These are phyloP conservation scores for Chitala chitala DNA, from an alignment of 2,113 vertebrate species.

Conservation along the genomic window DNA sequence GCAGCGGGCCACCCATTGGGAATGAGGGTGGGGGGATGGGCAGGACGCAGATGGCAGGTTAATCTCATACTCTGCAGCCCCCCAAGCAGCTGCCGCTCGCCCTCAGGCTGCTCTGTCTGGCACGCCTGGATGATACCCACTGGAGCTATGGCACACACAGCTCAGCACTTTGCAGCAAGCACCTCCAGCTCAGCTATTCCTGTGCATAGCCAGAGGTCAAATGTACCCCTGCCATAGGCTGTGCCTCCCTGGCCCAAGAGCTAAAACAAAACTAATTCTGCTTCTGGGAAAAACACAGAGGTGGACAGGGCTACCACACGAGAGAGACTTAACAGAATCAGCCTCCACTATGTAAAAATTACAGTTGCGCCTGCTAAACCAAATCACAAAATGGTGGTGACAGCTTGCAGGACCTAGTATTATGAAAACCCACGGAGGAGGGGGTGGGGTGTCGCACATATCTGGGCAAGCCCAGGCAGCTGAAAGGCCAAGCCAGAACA, in stretches of 20 bases:
- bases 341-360: neutral
- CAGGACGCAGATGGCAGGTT: neutral
- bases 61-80: neutral
- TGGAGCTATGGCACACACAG: neutral
- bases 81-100: conserved; percentile 6
- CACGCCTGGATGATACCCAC: neutral
- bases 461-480: neutral
- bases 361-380: neutral
- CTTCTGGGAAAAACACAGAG: neutral
- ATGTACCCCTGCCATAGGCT: conserved; percentile 6
- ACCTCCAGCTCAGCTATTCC: conserved; percentile 26
- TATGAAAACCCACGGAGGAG: neutral
- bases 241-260: neutral
- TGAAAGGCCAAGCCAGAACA: neutral
- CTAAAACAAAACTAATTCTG: neutral
- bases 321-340: neutral
- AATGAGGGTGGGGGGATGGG: neutral
- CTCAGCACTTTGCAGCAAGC: conserved; percentile 19
- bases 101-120: neutral
- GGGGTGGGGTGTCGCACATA: conserved; percentile 6
- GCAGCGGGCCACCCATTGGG: neutral
- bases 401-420: neutral
- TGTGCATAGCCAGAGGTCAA: neutral
- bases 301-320: neutral
- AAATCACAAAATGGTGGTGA: neutral